A percentile compares a stretch with the other conserved stretches of the same genome.
phyloP scores from a whole-genome alignment of 1,140 invertebrate genomes.

The Lordiphosa collinella region DNA sequence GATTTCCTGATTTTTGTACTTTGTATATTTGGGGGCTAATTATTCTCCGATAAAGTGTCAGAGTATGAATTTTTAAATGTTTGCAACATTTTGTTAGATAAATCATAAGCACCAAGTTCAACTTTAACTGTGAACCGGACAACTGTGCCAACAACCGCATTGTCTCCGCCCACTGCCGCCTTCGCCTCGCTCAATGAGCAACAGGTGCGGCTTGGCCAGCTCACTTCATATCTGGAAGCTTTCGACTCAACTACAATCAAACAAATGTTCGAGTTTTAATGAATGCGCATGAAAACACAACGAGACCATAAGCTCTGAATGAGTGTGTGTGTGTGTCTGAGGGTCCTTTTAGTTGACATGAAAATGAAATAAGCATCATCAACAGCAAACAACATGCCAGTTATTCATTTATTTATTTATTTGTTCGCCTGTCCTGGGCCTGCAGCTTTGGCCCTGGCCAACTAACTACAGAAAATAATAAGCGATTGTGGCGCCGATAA shows the following conservation, averaged over 20 bases:
- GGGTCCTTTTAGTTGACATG: slow-evolving; percentile 56
- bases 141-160: slow-evolving; percentile 35
- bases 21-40: too few relatives aligned
- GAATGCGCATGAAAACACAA: slow-evolving; percentile 36
- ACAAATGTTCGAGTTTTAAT: slow-evolving; percentile 51
- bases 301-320: slow-evolving; percentile 7
- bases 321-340: slow-evolving; percentile 1
- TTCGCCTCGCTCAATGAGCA: slow-evolving; percentile 24
- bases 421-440: slow-evolving; percentile 6
- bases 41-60: too few relatives aligned
- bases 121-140: slow-evolving; percentile 4
- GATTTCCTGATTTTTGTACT: too few relatives aligned
- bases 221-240: slow-evolving; percentile 34
- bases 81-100: not conserved
- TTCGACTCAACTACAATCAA: slow-evolving; percentile 28
- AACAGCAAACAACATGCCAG: slow-evolving; percentile 42
- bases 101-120: slow-evolving; percentile 6
- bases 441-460: slow-evolving; percentile 38
- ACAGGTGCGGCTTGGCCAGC: slow-evolving; percentile 49
- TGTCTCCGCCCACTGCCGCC: slow-evolving; percentile 3
- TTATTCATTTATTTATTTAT: slow-evolving; percentile 60
- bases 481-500: slow-evolving; percentile 57
- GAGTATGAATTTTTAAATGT: too few relatives aligned
- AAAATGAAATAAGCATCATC: slow-evolving; percentile 60
- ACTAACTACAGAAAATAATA: slow-evolving; percentile 56